phyloP scores from a whole-genome alignment of 2,113 vertebrate genomes.

The Dermatemys mawii region DNA sequence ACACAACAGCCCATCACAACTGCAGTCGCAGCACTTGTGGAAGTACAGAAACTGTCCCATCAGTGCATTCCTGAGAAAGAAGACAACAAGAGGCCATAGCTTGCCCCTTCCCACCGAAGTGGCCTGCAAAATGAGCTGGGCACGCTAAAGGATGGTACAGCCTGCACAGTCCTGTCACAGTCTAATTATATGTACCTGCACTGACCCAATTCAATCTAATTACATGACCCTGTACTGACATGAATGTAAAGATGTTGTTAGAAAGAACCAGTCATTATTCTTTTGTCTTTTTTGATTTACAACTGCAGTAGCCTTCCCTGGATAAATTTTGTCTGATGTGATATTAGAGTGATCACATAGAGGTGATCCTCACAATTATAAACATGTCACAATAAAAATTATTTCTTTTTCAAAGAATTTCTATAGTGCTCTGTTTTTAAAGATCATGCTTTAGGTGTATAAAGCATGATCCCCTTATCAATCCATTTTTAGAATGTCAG shows the following conservation, averaged over 20 bases:
- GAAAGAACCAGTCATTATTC: background rate
- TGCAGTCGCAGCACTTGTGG: background rate
- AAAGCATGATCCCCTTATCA: background rate
- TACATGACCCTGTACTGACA: background rate
- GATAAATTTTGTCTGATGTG: background rate
- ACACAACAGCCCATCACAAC: background rate
- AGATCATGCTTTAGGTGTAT: background rate
- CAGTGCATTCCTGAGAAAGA: background rate
- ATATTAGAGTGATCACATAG: background rate
- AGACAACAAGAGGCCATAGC: background rate
- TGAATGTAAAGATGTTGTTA: background rate
- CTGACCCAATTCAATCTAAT: background rate
- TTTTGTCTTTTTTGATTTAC: background rate
- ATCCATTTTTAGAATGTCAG: background rate
- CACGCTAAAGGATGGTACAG: background rate
- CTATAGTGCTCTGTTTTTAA: background rate
- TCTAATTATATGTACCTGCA: background rate
- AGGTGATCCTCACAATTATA: background rate
- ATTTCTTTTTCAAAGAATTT: background rate
- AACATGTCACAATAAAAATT: background rate
- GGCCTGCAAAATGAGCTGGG: background rate
- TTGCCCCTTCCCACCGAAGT: background rate
- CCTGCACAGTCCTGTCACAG: background rate
- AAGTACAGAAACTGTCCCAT: background rate
- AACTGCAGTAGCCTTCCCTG: background rate